phyloP scores from a whole-genome alignment of 30 jellyfish, hydroid and myxozoan genomes.

The Cassiopea xamachana region DNA sequence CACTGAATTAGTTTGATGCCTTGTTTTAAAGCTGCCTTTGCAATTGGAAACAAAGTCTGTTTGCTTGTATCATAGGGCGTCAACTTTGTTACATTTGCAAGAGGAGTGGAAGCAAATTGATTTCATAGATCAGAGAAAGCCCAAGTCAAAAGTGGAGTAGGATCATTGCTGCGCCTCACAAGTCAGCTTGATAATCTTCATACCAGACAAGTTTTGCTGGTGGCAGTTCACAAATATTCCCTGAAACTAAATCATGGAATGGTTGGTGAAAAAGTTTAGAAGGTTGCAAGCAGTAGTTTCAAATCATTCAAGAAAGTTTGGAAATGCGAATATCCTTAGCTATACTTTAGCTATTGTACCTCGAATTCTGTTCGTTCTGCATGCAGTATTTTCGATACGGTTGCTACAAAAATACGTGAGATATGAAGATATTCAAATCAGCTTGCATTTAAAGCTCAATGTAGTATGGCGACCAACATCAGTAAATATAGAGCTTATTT shows the following conservation, averaged over 20 bases:
- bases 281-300: background rate
- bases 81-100: too few species aligned
- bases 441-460: background rate
- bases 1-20: too few species aligned
- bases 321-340: conserved; percentile 35
- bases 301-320: conserved; percentile 3
- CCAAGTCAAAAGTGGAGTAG: too few species aligned
- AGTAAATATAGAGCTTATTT: conserved; percentile 7
- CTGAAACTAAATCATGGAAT: background rate
- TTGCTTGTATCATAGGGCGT: too few species aligned
- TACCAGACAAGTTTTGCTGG: background rate
- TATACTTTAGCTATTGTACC: conserved; percentile 45
- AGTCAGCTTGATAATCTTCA: background rate
- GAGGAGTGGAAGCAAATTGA: too few species aligned
- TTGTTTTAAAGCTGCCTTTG: too few species aligned
- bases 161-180: too few species aligned
- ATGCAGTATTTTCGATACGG: conserved; percentile 47
- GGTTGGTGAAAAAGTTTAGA: background rate
- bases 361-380: conserved; percentile 42
- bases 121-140: too few species aligned
- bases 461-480: background rate
- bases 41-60: too few species aligned
- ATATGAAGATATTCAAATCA: conserved; percentile 13
- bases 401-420: conserved; percentile 33
- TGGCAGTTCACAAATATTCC: background rate